phyloP scores from a whole-genome alignment of 2,113 vertebrate species.

The Macaca fascicularis region T2T-MFA8v1.1 NC_088376.1:178846001-178846500 shows the following conservation, averaged over 20 bases:
- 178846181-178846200: not conserved
- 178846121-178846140: not conserved
- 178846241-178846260: not conserved
- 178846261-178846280: not conserved
- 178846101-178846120: not conserved
- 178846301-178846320: not conserved
- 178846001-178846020: no score
- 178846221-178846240: not conserved
- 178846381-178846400: fast-evolving
- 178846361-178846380: not conserved
- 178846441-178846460: not conserved
- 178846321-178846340: not conserved
- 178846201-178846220: not conserved
- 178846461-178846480: not conserved
- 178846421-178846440: not conserved
- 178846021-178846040: not conserved
- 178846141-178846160: not conserved
- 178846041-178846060: not conserved
- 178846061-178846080: not conserved
- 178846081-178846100: not conserved
- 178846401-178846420: not conserved
- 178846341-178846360: not conserved
- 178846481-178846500: not conserved
- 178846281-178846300: not conserved
- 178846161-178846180: not conserved